Evolutionary conservation across 2,888 invertebrate genomes (phyloP), one percentile per base, ranked within the genome.

Genomic region (Synergus laeviventris): DNA sequence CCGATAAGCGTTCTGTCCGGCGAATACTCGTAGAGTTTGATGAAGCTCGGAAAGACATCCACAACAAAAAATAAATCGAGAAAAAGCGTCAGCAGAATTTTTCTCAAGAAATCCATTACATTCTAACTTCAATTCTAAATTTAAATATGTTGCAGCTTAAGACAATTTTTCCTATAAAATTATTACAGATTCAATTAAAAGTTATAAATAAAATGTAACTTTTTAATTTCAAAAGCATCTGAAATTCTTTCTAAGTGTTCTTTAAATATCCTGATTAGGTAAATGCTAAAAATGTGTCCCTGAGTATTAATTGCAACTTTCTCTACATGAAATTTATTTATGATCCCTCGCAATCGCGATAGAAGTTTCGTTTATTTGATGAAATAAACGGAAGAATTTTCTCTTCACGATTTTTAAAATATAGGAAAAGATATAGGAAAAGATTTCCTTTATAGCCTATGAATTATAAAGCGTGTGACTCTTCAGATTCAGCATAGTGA

Each of bases 1-100:
- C 66, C 66, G 66, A 66, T 66, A 66, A 66, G 42, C 24, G 42
- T 31, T 24, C 24, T n/a, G 66, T 66, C 45, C 45, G 45, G 45
- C 45, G n/a, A 66, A 66, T 66, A 45, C 45, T 45, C 66, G 66
- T 24, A 66, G 24, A 66, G 24, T 66, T 66, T 66, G 45, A 66
- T 66, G 66, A 66, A 66, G 66, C 45, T 66, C 45, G 24, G 45
- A 66, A 66, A 66, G 66, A 66, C 45, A 66, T 66, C 45, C 9
- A 45, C 42, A 45, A 66, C 5, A 39, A 45, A 61, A 66, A 66
- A 42, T 45, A 66, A 66, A 45, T 66, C 9, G 21, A 14, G 24
- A 45, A 31, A 66, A 42, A 45, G 42, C 11, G 1, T 16, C 42
- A 16, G 18, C 16, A 66, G 8, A 14, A 66, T 66, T 66, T 16